These are phyloP conservation scores for Geophilus truncorum DNA, from an alignment of 2,888 invertebrate species.

Conservation along the genomic window DNA sequence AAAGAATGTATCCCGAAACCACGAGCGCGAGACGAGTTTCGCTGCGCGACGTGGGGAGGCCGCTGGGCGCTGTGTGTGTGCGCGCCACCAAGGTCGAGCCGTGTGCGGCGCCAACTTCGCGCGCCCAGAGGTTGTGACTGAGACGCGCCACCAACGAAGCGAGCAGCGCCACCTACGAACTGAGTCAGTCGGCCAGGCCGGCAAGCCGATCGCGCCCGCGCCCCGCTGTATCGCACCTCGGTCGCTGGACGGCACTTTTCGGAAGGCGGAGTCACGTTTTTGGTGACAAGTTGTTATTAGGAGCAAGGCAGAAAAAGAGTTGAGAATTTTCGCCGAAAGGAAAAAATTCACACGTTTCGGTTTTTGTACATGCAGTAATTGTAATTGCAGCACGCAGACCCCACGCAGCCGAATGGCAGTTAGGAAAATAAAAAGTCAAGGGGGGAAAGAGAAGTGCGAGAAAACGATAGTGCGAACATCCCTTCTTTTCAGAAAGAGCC, in stretches of 20 bases:
- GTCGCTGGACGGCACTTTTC: neutral
- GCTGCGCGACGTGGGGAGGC: neutral
- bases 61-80: neutral
- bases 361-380: too few relatives aligned
- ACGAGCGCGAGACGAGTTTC: neutral
- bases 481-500: constrained; percentile 10
- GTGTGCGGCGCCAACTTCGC: constrained; percentile 30
- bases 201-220: neutral
- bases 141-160: constrained; percentile 32
- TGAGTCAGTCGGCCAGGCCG: neutral
- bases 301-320: too few relatives aligned
- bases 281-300: neutral
- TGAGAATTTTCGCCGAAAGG: too few relatives aligned
- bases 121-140: constrained; percentile 19
- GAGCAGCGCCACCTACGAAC: constrained; percentile 30
- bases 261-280: neutral
- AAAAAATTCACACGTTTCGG: too few relatives aligned
- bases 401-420: neutral
- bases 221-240: neutral
- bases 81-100: constrained; percentile 33
- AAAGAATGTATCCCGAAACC: neutral
- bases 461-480: constrained; percentile 12
- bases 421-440: neutral
- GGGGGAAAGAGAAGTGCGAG: neutral
- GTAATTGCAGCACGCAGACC: neutral